Evolutionary conservation across 1,140 invertebrate species (phyloP), one percentile per base, ranked within the genome.

Genomic region (Pseudomyrmex flavicornis): DNA sequence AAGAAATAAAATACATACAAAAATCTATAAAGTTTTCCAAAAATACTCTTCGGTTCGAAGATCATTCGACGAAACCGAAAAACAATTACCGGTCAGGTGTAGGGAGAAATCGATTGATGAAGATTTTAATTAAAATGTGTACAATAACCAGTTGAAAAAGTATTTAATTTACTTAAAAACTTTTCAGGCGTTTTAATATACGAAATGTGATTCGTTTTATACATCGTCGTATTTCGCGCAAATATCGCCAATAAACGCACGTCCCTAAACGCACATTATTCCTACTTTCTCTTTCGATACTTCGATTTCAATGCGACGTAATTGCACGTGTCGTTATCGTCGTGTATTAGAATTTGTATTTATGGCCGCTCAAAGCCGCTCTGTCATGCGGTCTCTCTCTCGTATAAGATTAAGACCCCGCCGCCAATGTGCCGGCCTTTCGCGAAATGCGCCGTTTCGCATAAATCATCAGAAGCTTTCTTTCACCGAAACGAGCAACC

Each of bases 261-360:
- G 56, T 86, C 72, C 66, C 59, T 66, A 58, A 35, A 35, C 35
- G 52, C 10, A 17, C 52, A 20, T 86, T 44, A 73, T 68, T 86
- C 72, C 69, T 85, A 62, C 86, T 87, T 85, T 88, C 85, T 84
- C 85, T 52, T 54, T 87, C 85, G 82, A 87, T 75, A 82, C 46
- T 48, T 48, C 65, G 62, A 79, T 77, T 74, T 12, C 69, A 46
- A 69, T 22, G 56, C 54, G 9, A 17, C 22, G 26, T 35, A 52
- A 73, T 65, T 59, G 20, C 54, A 22, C 22, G 44, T 46, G 66
- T 79, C 58, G 52, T 62, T 56, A 69, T 85, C 63, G 63, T 35
- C 35, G 13, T 75, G 26, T 35, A 66, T 50, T 76, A 80, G 69
- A 85, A 82, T 46, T 69, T 26, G 61, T 65, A 63, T 86, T 82